Conservation (phyloP, 2,113 vertebrate species). For the Leptodactylus fuscus region DNA sequence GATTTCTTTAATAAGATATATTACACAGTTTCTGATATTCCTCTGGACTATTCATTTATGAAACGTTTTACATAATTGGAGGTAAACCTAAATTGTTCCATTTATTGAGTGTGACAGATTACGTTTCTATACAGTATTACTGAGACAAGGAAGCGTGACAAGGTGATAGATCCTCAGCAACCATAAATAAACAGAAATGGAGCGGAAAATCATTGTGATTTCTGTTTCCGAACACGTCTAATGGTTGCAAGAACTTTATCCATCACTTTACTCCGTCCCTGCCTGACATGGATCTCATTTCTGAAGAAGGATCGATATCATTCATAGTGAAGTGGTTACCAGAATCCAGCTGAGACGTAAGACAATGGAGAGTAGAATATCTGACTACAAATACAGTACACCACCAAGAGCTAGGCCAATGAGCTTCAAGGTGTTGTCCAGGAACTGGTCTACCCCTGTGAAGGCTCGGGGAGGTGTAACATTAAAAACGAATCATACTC, state of each 20-base stretch:
- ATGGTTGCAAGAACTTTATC: neutral
- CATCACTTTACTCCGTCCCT: conserved; percentile 18
- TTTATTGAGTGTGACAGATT: neutral
- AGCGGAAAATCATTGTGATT: neutral
- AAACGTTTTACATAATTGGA: no score
- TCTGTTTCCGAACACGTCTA: neutral
- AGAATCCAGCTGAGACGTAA: neutral
- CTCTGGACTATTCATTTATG: no score
- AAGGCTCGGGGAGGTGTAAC: no score
- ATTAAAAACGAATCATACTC: no score
- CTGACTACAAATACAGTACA: no score
- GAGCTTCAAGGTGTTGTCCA: no score
- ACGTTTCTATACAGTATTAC: neutral
- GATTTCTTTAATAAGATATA: no score
- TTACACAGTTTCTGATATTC: no score
- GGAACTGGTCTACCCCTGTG: no score
- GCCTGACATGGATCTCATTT: neutral
- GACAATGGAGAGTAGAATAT: neutral
- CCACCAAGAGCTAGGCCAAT: no score
- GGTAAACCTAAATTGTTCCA: neutral
- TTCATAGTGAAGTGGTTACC: conserved; percentile 1
- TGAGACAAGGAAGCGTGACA: neutral
- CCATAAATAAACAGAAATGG: neutral
- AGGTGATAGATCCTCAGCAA: neutral
- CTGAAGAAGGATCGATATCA: neutral